Evolutionary conservation across 2,888 invertebrate species (phyloP), one percentile per base, ranked within the genome.

Genomic region (Podabrus alpinus): DNA sequence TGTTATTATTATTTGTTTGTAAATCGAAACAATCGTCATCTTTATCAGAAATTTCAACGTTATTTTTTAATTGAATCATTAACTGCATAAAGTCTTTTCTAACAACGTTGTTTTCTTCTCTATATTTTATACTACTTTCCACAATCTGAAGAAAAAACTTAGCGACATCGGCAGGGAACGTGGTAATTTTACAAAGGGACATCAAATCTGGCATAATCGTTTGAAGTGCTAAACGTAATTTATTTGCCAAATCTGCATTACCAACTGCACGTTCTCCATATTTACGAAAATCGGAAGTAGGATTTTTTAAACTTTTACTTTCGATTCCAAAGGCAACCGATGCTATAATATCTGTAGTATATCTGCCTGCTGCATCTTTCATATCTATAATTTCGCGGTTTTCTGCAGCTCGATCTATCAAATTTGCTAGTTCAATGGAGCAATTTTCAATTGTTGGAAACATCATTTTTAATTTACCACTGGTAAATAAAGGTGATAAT

Each of bases 311-410:
- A 13, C 9, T 9, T 3, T 29, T 29, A n/a, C 13, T 29, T 29
- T n/a, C 29, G 4, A 29, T 13, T 5, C 29, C 29, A 1, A 29
- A 29, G 13, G 9, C n/a, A 1, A 29, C 29, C 5, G 13, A 29
- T 5, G 29, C 29, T n/a, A 29, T 29, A 29, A n/a, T 29, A 29
- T 29, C 29, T 3, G 13, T n/a, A 4, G 89, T 88, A 76, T 85
- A 90, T 3, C 87, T 85, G 0, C 87, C 86, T 24, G 86, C 82
- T 7, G 87, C 71, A 59, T 88, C 87, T 80, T 87, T 87, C 1
- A 89, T 80, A 67, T 90, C 89, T 0, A 87, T 75, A 0, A 84
- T 82, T 9, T 79, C 68, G 9, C 15, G 81, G 71, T 62, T 83
- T 72, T 69, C 77, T 3, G 75, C 29, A n/a, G 13, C 4, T 3